Evolutionary conservation across 2,888 invertebrate species (phyloP), one percentile per base, ranked within the genome.

Genomic region (Drosophila pegasa): DNA sequence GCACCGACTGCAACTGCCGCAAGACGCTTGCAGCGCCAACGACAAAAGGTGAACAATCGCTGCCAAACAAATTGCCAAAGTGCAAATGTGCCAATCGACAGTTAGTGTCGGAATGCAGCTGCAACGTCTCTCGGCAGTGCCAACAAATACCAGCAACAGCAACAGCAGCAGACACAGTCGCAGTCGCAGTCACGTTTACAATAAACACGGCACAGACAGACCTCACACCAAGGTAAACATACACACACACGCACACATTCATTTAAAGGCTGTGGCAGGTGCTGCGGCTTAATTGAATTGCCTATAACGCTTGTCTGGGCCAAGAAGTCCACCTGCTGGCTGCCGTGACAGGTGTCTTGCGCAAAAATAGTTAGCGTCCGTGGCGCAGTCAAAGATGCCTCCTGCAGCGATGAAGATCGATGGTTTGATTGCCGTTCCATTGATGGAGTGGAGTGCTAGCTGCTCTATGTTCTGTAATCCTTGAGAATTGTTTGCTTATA

Each of bases 71-170:
- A 87, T 74, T 58, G 88, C 73, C 71, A 75, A 75, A 84, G 85
- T 88, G 85, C 75, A 85, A 85, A 85, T 88, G 85, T 85, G 89
- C 76, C 85, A 85, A 85, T 85, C 78, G 87, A 71, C 80, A 73
- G 85, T 78, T 87, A 68, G 75, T 77, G 72, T 58, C 37, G 63
- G 78, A 71, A 69, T 67, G 67, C 77, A 76, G 56, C 55, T 20
- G 47, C 43, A 29, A 35, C 14, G 25, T 22, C 33, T 33, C 55
- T 41, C 16, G 16, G 55, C 43, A 47, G 31, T 51, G 45, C 33
- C 61, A 35, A 18, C 67, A 33, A 66, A 27, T 52, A 31, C 16
- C 71, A 73, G 54, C 69, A 20, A 33, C 40, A 59, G 66, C 68
- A 52, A 72, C 76, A 85, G 78, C 85, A 88, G 82, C 80, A 7